These are phyloP conservation scores for Hyposoter didymator DNA, from an alignment of 2,888 invertebrate species.

Conservation along the genomic window DNA sequence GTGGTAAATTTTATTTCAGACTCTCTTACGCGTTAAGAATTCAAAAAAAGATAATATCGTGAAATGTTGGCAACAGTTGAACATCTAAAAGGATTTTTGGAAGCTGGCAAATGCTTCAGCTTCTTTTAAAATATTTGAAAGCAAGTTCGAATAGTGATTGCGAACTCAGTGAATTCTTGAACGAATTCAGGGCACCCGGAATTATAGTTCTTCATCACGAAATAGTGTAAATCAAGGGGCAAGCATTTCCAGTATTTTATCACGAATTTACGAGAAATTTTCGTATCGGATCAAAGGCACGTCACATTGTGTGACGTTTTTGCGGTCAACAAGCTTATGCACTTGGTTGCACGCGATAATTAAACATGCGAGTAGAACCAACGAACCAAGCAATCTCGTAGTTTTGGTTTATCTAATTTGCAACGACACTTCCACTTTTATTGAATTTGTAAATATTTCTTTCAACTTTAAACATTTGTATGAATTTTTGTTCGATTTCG, in stretches of 20 bases:
- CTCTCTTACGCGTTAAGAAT: neutral
- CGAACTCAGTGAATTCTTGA: neutral
- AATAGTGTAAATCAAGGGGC: neutral
- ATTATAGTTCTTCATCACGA: neutral
- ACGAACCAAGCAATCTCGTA: conserved; percentile 34
- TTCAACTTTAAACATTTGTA: neutral
- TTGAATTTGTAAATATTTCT: neutral
- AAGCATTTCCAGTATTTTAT: neutral
- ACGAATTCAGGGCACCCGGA: neutral
- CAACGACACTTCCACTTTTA: neutral
- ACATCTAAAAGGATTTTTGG: too few relatives aligned
- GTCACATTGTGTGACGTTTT: conserved; percentile 44
- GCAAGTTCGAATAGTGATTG: neutral
- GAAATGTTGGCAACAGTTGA: too few relatives aligned
- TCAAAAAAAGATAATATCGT: neutral
- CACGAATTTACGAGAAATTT: conserved; percentile 12
- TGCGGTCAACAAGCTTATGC: conserved; percentile 57
- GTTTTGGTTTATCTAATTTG: conserved; percentile 53
- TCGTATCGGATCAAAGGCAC: conserved; percentile 54
- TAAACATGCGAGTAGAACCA: conserved; percentile 64
- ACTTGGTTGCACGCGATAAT: conserved; percentile 49
- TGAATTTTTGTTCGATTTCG: neutral
- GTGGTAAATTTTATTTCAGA: neutral
- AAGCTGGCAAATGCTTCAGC: neutral
- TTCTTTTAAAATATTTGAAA: neutral